Percentiles rank a stretch among this genome's conserved stretches.
phyloP scores from a whole-genome alignment of 2,113 vertebrate genomes.

The Melanostigma gelatinosum region DNA sequence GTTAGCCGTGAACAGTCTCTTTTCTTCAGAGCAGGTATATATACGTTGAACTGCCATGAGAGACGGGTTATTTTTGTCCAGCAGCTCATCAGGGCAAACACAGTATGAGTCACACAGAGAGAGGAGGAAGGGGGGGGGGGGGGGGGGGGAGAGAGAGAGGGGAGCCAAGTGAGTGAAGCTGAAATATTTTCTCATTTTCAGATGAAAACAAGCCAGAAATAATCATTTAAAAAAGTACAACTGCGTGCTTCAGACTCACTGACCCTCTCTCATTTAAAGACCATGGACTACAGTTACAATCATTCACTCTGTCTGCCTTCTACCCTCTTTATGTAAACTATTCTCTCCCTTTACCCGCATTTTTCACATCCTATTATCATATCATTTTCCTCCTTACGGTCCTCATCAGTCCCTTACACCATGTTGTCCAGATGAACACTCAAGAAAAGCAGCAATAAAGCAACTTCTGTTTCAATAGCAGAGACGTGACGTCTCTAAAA shows the following conservation, averaged over 20 bases:
- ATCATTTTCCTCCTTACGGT: neutral
- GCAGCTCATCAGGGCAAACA: slow-evolving; percentile 43
- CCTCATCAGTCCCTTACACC: neutral
- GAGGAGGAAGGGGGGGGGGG: slow-evolving; percentile 4
- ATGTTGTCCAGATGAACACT: neutral
- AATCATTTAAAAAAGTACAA: neutral
- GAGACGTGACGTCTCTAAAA: neutral
- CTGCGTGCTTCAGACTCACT: slow-evolving; percentile 7
- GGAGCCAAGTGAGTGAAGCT: neutral
- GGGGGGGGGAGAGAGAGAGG: neutral
- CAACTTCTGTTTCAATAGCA: neutral
- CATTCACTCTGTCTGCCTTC: neutral
- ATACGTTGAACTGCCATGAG: slow-evolving; percentile 1
- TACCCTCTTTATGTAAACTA: neutral
- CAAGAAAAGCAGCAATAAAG: neutral
- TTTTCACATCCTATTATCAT: neutral
- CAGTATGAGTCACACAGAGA: slow-evolving; percentile 55
- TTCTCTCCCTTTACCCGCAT: neutral
- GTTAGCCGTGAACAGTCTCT: neutral
- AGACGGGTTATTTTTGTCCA: slow-evolving; percentile 57
- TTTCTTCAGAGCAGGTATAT: neutral
- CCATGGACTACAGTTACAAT: neutral
- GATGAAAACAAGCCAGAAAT: neutral
- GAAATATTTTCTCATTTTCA: slow-evolving; percentile 24
- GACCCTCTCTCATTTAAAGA: neutral